These are phyloP conservation scores for Parus major DNA, from an alignment of 2,113 vertebrate genomes.

Conservation along the genomic window DNA sequence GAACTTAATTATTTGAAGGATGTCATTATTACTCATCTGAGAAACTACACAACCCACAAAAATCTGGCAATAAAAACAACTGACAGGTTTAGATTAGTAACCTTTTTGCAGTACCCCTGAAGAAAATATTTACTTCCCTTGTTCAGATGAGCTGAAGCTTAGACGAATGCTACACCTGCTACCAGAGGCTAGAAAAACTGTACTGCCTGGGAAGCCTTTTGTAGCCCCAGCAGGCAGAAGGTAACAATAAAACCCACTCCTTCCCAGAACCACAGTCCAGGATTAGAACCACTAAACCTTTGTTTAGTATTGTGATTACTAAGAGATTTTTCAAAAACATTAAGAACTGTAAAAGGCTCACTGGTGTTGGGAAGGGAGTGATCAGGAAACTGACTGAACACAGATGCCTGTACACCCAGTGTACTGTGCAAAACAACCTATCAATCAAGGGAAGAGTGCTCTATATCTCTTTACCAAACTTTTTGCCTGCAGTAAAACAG, in stretches of 20 bases:
- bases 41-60: not conserved
- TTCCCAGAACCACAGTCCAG: not conserved
- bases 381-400: not conserved
- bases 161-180: not conserved
- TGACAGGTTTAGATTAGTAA: not conserved
- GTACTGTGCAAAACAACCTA: not conserved
- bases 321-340: not conserved
- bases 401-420: not conserved
- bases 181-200: not conserved
- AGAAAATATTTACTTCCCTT: not conserved
- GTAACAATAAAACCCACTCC: not conserved
- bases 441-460: not conserved
- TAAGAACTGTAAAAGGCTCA: not conserved
- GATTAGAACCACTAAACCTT: not conserved
- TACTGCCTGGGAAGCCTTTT: not conserved
- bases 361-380: not conserved
- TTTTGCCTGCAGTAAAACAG: not conserved
- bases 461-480: not conserved
- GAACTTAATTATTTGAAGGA: not conserved
- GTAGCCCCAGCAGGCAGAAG: not conserved
- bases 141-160: not conserved
- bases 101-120: not conserved
- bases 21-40: not conserved
- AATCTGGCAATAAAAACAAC: not conserved
- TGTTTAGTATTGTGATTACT: not conserved